A percentile compares a stretch with the other conserved stretches of the same genome.
These are phyloP conservation scores for Tachina lurida DNA, from an alignment of 2,888 invertebrate genomes.

Conservation along the genomic window DNA sequence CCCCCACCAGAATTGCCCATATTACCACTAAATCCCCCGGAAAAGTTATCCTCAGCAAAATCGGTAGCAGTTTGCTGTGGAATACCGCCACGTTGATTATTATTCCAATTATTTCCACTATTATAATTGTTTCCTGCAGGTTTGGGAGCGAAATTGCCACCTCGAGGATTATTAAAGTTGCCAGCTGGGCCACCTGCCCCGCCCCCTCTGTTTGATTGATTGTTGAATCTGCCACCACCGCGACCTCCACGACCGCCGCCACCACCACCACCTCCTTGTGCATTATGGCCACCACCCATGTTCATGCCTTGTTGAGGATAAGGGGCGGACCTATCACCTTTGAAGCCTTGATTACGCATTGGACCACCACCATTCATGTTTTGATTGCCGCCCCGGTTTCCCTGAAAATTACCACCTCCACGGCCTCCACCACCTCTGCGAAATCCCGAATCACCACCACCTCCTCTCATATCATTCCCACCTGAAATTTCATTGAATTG, in stretches of 20 bases:
- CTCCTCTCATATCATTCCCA: conserved; percentile 69
- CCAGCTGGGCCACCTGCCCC: conserved; percentile 54
- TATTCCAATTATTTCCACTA: conserved; percentile 62
- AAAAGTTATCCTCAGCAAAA: conserved; percentile 72
- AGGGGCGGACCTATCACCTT: conserved; percentile 76
- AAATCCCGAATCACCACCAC: conserved; percentile 52
- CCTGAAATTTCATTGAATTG: conserved; percentile 76
- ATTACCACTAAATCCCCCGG: conserved; percentile 73
- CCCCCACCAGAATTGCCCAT: conserved; percentile 69
- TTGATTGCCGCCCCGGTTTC: conserved; percentile 70
- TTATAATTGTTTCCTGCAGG: conserved; percentile 41
- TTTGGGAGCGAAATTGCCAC: conserved; percentile 57
- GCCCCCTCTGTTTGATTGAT: conserved; percentile 53
- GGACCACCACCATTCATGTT: conserved; percentile 76
- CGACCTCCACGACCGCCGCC: conserved; percentile 42
- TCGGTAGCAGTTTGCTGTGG: conserved; percentile 75
- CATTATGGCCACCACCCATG: conserved; percentile 61
- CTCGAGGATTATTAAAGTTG: conserved; percentile 52
- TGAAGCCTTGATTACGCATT: conserved; percentile 76
- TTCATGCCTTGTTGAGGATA: conserved; percentile 74
- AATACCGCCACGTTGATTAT: conserved; percentile 60
- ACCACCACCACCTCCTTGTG: conserved; percentile 31
- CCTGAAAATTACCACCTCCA: conserved; percentile 71
- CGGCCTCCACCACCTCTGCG: conserved; percentile 64
- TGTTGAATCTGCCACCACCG: conserved; percentile 60